A percentile compares a stretch with the other conserved stretches of the same genome.
phyloP scores from a whole-genome alignment of 2,797 vertebrate genomes.

The Catostomus latipinnis region DNA sequence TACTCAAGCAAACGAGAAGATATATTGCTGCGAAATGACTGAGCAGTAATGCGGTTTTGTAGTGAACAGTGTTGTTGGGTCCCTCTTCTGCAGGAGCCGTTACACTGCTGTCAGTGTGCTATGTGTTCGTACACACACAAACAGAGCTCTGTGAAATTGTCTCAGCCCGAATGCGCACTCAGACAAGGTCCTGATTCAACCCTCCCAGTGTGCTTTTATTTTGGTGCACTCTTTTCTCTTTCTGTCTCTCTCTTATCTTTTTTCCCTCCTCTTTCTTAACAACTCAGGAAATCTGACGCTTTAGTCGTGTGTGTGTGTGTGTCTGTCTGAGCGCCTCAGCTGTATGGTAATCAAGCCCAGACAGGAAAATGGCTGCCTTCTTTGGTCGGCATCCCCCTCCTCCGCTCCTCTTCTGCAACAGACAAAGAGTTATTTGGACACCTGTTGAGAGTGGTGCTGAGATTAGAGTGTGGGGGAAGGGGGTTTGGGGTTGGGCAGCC shows the following conservation, averaged over 20 bases:
- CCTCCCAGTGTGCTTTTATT: conserved; percentile 76
- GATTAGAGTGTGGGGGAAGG: conserved; percentile 78
- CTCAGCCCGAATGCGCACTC: conserved; percentile 37
- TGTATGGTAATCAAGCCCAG: conserved; percentile 89
- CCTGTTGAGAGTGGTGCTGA: conserved; percentile 86
- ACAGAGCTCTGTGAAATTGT: conserved; percentile 30
- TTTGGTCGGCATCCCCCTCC: conserved; percentile 71
- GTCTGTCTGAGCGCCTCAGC: conserved; percentile 81
- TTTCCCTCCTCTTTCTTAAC: conserved; percentile 70
- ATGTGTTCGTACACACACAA: conserved; percentile 41
- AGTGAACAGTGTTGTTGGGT: conserved; percentile 38
- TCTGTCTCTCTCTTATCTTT: conserved; percentile 65
- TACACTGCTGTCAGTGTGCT: conserved; percentile 47
- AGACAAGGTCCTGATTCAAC: conserved; percentile 61
- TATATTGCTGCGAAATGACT: conserved; percentile 40
- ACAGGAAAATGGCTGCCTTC: conserved; percentile 84
- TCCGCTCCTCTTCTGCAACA: conserved; percentile 69
- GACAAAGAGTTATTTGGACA: conserved; percentile 92
- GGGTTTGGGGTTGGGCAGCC: conserved; percentile 59
- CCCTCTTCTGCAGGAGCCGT: conserved; percentile 43
- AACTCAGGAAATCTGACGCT: conserved; percentile 78
- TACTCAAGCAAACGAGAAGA: conserved; percentile 17
- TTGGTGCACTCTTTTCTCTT: conserved; percentile 69
- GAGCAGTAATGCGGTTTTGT: conserved; percentile 37
- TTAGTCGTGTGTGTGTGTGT: conserved; percentile 61